Base-by-base conservation (phyloP, 2,797 vertebrate genomes). In the Notamacropus eugenii region DNA sequence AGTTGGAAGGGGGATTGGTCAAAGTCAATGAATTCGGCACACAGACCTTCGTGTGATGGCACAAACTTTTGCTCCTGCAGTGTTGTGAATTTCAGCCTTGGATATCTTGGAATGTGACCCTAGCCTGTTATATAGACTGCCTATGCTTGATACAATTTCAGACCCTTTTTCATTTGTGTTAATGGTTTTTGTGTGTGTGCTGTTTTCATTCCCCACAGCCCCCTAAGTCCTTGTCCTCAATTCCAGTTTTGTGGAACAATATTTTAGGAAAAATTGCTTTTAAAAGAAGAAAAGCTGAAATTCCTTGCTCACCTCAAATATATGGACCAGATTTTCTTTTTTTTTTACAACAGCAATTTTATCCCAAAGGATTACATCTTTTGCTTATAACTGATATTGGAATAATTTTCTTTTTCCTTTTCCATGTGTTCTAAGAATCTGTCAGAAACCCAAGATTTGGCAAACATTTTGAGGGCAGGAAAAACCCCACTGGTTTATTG, bases 71-170 rank as follows among this genome's bases (percentile, higher is more conserved):
- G 96, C 98, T 98, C 98, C 98, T 98, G 97, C 98, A 98, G 98
- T 98, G 98, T 98, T 98, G 98, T 98, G 98, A 98, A 99, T 99
- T 99, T 99, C 98, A 98, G 98, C 98, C 98, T 99, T 98, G 98
- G 98, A 98, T 99, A 97, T 98, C 98, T 98, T 98, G 98, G 99
- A 99, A 99, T 99, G 98, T 99, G 98, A 98, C 98, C 98, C 98
- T 98, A 98, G 98, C 98, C 98, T 99, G 98, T 99, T 99, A 99
- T 98, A 99, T 99, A 99, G 99, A 99, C 99, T 99, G 98, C 99
- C 97, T 98, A 97, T 98, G 98, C 99, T 99, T 99, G 98, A 98
- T 98, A 98, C 98, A 98, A 97, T 98, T 98, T 99, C 98, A 96
- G 98, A 98, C 98, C 98, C 98, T 97, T 97, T 98, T 98, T 98